Evolutionary conservation across 2,797 vertebrate genomes (phyloP).

Genomic region (Xenopus petersii): DNA sequence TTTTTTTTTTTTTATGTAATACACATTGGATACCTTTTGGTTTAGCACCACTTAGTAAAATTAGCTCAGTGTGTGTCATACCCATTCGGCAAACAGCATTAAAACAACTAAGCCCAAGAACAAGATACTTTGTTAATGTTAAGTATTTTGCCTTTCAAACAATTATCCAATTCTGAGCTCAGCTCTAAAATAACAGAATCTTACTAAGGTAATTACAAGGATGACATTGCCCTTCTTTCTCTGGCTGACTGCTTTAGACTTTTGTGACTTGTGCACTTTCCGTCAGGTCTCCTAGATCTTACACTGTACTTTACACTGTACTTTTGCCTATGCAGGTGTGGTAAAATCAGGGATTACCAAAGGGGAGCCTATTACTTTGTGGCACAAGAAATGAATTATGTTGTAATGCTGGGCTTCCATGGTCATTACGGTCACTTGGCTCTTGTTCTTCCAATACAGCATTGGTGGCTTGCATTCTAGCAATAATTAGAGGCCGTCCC

Average conservation of each 20-base stretch:
- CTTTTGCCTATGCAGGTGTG: slow-evolving; percentile 58
- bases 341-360: slow-evolving; percentile 66
- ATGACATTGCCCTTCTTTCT: slow-evolving; percentile 50
- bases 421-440: slow-evolving; percentile 77
- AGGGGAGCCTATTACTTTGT: slow-evolving; percentile 69
- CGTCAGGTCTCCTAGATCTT: slow-evolving; percentile 87
- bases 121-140: slow-evolving; percentile 54
- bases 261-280: slow-evolving; percentile 91
- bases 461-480: slow-evolving; percentile 73
- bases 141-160: slow-evolving; percentile 54
- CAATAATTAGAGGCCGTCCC: slow-evolving; percentile 70
- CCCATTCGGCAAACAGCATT: slow-evolving; percentile 21
- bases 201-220: slow-evolving; percentile 59
- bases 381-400: slow-evolving; percentile 51
- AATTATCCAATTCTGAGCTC: slow-evolving; percentile 61
- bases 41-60: slow-evolving; percentile 4
- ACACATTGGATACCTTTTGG: background rate
- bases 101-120: slow-evolving; percentile 46
- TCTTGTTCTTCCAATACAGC: slow-evolving; percentile 74
- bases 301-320: slow-evolving; percentile 51
- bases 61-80: background rate
- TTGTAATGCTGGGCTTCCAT: slow-evolving; percentile 63
- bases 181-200: slow-evolving; percentile 50
- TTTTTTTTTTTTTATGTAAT: too few species aligned
- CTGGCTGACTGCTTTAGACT: slow-evolving; percentile 73